Evolutionary conservation across 2,797 vertebrate genomes (phyloP).

Genomic region (Phataginus tetradactyla): DNA sequence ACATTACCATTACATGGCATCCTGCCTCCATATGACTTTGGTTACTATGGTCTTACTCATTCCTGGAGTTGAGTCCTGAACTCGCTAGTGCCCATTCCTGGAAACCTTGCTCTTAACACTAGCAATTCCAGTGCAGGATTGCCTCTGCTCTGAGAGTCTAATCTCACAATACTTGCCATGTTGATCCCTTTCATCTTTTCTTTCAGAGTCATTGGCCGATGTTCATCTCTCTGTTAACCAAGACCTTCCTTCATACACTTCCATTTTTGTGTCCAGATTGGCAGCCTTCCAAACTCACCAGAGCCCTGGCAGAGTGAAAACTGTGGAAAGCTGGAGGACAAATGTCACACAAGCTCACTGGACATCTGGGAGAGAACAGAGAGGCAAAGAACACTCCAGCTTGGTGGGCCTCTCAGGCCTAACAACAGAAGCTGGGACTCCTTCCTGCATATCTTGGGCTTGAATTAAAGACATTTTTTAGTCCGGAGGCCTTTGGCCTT

Average conservation of each 20-base stretch:
- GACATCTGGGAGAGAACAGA: conserved; percentile 17
- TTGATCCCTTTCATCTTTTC: conserved; percentile 43
- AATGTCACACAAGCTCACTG: not conserved
- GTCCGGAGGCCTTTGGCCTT: conserved; percentile 9
- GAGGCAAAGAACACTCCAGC: conserved; percentile 23
- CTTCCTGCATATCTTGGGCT: not conserved
- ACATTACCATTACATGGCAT: not conserved
- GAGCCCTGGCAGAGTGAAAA: not conserved
- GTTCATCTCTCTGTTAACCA: conserved; percentile 59
- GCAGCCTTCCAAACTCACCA: conserved; percentile 47
- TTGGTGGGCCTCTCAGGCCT: not conserved
- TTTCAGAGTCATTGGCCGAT: conserved; percentile 53
- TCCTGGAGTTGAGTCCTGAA: conserved; percentile 9
- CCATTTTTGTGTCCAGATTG: conserved; percentile 26
- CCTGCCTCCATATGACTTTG: not conserved
- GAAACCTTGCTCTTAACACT: not conserved
- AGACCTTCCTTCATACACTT: conserved; percentile 44
- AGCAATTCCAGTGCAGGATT: not conserved
- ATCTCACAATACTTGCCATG: conserved; percentile 7
- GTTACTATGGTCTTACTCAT: not conserved
- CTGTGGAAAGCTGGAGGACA: not conserved
- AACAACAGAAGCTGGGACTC: conserved; percentile 3
- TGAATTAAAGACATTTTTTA: conserved; percentile 42
- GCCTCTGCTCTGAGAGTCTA: not conserved
- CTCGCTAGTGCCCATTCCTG: not conserved